phyloP scores from a whole-genome alignment of 2,113 vertebrate species.

The Laticauda laticaudata region DNA sequence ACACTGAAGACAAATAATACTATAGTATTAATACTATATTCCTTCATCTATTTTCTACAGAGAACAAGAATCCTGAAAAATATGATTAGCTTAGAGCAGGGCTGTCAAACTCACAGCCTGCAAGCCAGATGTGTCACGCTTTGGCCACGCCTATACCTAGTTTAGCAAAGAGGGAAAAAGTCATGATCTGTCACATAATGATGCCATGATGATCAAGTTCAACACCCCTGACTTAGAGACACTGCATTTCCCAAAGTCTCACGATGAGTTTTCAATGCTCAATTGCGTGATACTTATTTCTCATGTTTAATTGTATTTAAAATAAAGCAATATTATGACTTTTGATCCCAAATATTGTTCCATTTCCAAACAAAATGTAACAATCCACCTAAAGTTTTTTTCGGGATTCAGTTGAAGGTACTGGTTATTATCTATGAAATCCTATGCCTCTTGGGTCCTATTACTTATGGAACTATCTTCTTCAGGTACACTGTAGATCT shows the following conservation, averaged over 20 bases:
- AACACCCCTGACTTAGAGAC: background rate
- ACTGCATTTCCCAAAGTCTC: background rate
- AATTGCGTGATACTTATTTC: background rate
- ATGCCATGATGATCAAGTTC: too few species aligned
- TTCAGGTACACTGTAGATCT: background rate
- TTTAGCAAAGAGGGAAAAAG: too few species aligned
- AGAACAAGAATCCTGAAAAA: background rate
- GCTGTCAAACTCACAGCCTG: too few species aligned
- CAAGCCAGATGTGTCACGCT: too few species aligned
- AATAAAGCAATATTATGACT: background rate
- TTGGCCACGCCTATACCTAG: too few species aligned
- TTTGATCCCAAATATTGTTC: background rate
- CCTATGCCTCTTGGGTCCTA: background rate
- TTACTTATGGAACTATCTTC: background rate
- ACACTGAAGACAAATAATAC: background rate
- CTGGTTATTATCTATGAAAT: background rate
- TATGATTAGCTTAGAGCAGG: background rate
- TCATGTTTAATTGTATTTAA: background rate
- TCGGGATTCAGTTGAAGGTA: background rate
- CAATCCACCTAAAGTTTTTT: background rate
- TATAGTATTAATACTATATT: background rate
- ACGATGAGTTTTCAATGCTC: background rate
- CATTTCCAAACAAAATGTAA: background rate
- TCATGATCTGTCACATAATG: too few species aligned
- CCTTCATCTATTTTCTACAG: background rate